Evolutionary conservation across 2,797 vertebrate species (phyloP), one percentile per base, ranked within the genome.

Genomic region (Chelidonichthys spinosus): DNA sequence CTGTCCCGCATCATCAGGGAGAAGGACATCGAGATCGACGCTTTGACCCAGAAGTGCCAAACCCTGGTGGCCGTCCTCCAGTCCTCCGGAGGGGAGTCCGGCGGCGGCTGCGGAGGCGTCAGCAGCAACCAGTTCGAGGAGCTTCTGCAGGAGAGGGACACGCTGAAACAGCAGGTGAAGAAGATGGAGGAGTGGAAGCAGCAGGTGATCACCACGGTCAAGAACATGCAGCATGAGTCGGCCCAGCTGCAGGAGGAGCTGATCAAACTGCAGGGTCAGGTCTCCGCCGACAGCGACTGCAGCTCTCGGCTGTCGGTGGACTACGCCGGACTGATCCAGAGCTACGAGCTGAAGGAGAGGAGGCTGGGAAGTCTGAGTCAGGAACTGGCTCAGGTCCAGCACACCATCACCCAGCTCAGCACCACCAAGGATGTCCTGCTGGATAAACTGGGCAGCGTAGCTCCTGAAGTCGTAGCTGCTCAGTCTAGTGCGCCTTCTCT

Each of bases 181-280:
- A 99, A 99, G 90, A 97, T 99, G 97, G 97, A 99, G 33, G 98
- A 99, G 84, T 99, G 98, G 98, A 99, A 99, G 82, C 97, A 98
- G 72, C 98, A 99, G 82, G 98, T 99, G 60, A 98, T 99, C 88
- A 99, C 98, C 11, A 99, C 98, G 0, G 97, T 99, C 7, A 96
- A 97, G 79, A 99, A 99, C 78, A 98, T 99, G 98, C 97, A 98
- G 39, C 98, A 97, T 0, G 98, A 99, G 90, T 99, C 98, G 0
- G 97, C 96, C 11, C 97, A 99, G 81, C 95, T 99, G 43, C 97
- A 99, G 25, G 97, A 98, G 25, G 97, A 99, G 64, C 94, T 99
- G 17, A 90, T 97, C 11, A 95, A 94, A 9, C 96, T 99, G 36
- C 97, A 98, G 82, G 93, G 95, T 4, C 96, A 97, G 82, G 96